Conservation (phyloP, 92 coral and sea anemone genomes). For the Hydrozoanthus gracilis region DNA sequence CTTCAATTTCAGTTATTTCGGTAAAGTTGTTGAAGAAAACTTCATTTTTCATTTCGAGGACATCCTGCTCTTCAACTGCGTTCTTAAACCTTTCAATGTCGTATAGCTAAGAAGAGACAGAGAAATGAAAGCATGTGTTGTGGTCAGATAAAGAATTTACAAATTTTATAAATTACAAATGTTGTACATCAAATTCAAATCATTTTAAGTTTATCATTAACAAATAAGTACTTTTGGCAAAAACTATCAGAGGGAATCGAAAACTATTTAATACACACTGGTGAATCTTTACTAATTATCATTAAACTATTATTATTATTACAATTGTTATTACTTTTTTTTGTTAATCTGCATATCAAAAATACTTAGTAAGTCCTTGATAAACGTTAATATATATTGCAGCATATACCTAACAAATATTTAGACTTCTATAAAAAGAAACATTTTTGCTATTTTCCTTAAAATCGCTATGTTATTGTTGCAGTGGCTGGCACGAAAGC, state of each 20-base stretch:
- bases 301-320: constrained; percentile 9
- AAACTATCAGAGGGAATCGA: not conserved
- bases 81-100: constrained; percentile 16
- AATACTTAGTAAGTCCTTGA: not conserved
- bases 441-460: no score
- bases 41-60: not conserved
- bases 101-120: not conserved
- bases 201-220: constrained; percentile 3
- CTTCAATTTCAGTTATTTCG: not conserved
- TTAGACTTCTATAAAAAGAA: no score
- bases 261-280: not conserved
- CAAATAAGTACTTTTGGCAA: not conserved
- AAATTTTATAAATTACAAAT: not conserved
- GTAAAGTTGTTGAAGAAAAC: constrained; percentile 5
- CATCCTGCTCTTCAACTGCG: constrained; percentile 10
- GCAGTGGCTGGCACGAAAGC: no score
- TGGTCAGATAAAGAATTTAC: constrained; percentile 3
- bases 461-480: no score
- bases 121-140: constrained; percentile 18
- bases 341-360: not conserved
- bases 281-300: not conserved
- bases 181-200: not conserved
- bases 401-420: no score
- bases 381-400: not conserved
- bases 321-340: not conserved